Base-by-base conservation (phyloP, 2,797 vertebrate genomes). In the Neosilurus hyrtlii region DNA sequence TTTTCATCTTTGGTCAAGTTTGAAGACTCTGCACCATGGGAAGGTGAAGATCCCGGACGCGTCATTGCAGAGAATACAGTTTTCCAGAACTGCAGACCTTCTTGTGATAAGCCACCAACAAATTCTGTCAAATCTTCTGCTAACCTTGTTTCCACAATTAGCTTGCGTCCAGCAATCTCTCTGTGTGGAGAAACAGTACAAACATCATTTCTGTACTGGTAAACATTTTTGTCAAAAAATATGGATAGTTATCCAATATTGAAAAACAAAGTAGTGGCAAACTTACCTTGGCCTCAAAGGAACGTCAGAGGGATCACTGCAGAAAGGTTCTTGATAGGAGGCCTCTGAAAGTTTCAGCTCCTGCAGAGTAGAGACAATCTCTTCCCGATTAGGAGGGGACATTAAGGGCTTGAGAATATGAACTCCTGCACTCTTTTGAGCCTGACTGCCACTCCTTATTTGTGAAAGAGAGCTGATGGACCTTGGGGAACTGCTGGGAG, bases 351-450 rank as follows among this genome's bases (percentile, higher is more conserved):
- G 96, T 87, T 99, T 95, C 84, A 99, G 94, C 90, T 97, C 96
- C 83, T 94, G 86, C 77, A 99, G 92, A 81, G 97, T 97, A 90
- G 95, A 94, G 90, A 97, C 92, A 87, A 99, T 97, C 94, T 99
- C 97, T 83, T 99, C 97, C 62, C 96, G 96, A 87, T 95, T 98
- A 20, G 98, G 98, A 54, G 98, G 97, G 56, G 97, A 99, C 98
- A 99, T 98, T 37, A 99, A 95, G 68, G 98, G 98, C 90, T 99
- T 99, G 88, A 99, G 95, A 81, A 99, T 92, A 89, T 96, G 95
- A 68, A 92, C 90, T 84, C 94, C 96, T 43, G 93, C 88, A 52
- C 95, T 95, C 76, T 96, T 95, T 90, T 93, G 93, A 24, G 92
- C 92, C 85, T 96, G 95, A 90, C 90, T 94, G 59, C 94, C 93